A percentile compares a stretch with the other conserved stretches of the same genome.
These are phyloP conservation scores for Leptinotarsa juncta DNA, from an alignment of 2,888 invertebrate genomes.

Conservation along the genomic window DNA sequence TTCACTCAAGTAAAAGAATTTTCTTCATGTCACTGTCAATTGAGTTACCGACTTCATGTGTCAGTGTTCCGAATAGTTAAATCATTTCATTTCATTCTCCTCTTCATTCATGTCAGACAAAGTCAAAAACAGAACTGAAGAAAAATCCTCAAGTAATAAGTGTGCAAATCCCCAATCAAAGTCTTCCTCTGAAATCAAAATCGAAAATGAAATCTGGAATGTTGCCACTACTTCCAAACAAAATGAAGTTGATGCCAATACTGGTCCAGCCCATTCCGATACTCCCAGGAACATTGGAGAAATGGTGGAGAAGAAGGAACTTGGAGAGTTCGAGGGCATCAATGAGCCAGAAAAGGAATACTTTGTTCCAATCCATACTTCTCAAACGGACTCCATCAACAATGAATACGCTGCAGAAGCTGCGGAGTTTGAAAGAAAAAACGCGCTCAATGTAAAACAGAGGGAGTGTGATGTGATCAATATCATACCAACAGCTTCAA, in stretches of 20 bases:
- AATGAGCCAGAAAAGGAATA: not conserved
- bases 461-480: too few relatives aligned
- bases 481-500: too few relatives aligned
- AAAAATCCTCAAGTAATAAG: not conserved
- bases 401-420: not conserved
- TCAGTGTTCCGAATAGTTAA: not conserved
- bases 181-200: not conserved
- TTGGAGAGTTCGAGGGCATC: too few relatives aligned
- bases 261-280: not conserved
- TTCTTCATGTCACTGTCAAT: not conserved
- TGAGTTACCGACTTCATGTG: not conserved
- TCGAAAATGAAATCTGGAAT: not conserved
- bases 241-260: not conserved
- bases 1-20: too few relatives aligned
- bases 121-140: not conserved
- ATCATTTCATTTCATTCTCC: not conserved
- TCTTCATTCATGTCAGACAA: not conserved
- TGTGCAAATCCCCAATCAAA: not conserved
- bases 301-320: not conserved
- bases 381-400: not conserved
- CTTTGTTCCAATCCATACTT: not conserved
- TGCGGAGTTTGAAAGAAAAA: not conserved
- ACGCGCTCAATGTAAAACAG: not conserved
- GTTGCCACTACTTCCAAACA: not conserved
- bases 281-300: not conserved